Conservation (phyloP, 1,140 invertebrate genomes). For the Bicyclus anynana region DNA sequence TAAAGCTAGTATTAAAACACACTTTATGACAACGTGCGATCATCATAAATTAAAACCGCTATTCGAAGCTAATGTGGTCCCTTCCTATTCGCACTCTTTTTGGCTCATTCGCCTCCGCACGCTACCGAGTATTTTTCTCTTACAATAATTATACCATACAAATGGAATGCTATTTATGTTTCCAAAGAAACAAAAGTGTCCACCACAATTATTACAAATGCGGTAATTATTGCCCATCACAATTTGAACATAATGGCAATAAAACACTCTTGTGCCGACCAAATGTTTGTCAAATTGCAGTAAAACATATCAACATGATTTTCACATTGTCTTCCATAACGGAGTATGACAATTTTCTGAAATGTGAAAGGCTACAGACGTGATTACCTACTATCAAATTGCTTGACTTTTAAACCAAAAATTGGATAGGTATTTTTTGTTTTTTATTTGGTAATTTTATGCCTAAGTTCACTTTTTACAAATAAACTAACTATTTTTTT, state of each 20-base stretch:
- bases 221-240: slow-evolving; percentile 19
- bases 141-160: slow-evolving; percentile 12
- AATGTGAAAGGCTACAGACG: not conserved
- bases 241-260: slow-evolving; percentile 20
- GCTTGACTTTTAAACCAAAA: no score
- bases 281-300: slow-evolving; percentile 11
- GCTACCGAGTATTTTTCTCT: not conserved
- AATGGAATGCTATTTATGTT: slow-evolving; percentile 19
- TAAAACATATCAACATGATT: slow-evolving; percentile 10
- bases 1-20: no score
- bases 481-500: no score
- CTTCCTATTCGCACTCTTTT: not conserved
- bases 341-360: not conserved
- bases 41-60: not conserved
- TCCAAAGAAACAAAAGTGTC: slow-evolving; percentile 16
- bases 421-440: no score
- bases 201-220: slow-evolving; percentile 11
- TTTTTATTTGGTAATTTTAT: no score
- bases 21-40: no score
- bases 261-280: slow-evolving; percentile 3
- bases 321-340: not conserved
- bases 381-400: no score
- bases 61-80: not conserved
- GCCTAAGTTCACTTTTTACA: no score
- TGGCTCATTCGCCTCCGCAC: slow-evolving; percentile 6